Evolutionary conservation across 2,797 vertebrate genomes (phyloP).

Genomic region (Fistularia commersonii): DNA sequence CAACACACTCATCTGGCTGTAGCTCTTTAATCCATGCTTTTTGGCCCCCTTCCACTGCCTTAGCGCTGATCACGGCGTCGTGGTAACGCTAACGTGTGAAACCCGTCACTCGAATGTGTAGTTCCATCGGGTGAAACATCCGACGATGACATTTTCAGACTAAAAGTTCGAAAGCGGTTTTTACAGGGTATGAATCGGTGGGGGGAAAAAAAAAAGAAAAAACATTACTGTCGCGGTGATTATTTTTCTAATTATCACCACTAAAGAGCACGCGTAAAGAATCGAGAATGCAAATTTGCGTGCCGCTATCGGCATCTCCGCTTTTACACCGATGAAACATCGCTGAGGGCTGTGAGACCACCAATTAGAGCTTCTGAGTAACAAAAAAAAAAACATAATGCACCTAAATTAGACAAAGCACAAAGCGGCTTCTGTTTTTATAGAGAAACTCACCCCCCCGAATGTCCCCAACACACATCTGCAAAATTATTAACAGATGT

Average conservation of each 20-base stretch:
- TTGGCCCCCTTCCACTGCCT: constrained; percentile 17
- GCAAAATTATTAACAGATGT: constrained; percentile 80
- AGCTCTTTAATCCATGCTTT: constrained; percentile 46
- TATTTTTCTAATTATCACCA: no score
- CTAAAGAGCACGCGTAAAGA: no score
- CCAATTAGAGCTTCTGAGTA: constrained; percentile 31
- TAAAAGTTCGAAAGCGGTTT: no score
- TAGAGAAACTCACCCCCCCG: constrained; percentile 52
- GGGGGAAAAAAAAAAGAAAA: no score
- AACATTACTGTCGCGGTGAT: no score
- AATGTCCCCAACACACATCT: constrained; percentile 65
- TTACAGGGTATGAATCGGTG: no score
- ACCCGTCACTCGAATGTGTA: not conserved
- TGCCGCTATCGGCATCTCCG: constrained; percentile 30
- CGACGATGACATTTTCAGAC: not conserved
- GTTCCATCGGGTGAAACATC: constrained; percentile 34
- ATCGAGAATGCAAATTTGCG: constrained; percentile 3
- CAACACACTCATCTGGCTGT: constrained; percentile 36
- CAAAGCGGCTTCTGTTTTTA: constrained; percentile 80
- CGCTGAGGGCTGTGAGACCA: constrained; percentile 19
- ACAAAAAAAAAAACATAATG: constrained; percentile 62
- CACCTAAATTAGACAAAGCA: constrained; percentile 70
- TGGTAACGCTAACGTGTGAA: not conserved
- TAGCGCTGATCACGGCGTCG: no score
- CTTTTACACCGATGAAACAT: not conserved